Base-by-base conservation (phyloP, 1,140 invertebrate species). In the Hylaeus volcanicus region DNA sequence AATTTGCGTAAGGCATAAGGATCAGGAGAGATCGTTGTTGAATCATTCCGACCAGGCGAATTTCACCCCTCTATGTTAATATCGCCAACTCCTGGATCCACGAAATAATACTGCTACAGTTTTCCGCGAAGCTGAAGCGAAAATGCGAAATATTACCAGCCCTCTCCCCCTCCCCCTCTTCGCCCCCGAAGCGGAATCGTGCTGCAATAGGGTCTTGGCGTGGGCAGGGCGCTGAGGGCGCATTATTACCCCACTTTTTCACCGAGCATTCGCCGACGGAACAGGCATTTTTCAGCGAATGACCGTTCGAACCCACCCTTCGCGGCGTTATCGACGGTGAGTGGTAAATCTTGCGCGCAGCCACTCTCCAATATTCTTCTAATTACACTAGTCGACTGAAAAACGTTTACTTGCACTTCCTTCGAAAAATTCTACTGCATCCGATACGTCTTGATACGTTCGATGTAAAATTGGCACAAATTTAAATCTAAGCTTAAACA, bases 231-330 rank as follows among this genome's bases (percentile, higher is more conserved):
- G 80, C 69, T 70, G 45, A 15, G 53, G 69, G 26, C 26, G 26
- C 26, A 70, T 79, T 84, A 79, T 85, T 79, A 75, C 72, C 55
- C 71, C 55, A 65, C 74, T 81, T 84, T 81, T 81, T 81, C 69
- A 65, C 61, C 61, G 64, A 71, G 73, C 81, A 71, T 69, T 74
- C 64, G 64, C 70, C 60, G 73, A 43, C 60, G 65, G 60, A 55
- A 78, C 56, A 14, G 65, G 45, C 63, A 81, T 86, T 81, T 74
- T 79, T 79, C 85, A 76, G 26, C 15, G 58, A 15, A 61, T 72
- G 68, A 78, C 39, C n/a, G 48, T 63, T 70, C 53, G 70, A 72
- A 72, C n/a, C 8, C 41, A 43, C 41, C 43, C 26, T 63, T 11
- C 53, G 37, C 26, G 6, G 68, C 68, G 45, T 41, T 63, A 71